Evolutionary conservation across 2,797 vertebrate species (phyloP).

Genomic region (Silurus aristotelis): DNA sequence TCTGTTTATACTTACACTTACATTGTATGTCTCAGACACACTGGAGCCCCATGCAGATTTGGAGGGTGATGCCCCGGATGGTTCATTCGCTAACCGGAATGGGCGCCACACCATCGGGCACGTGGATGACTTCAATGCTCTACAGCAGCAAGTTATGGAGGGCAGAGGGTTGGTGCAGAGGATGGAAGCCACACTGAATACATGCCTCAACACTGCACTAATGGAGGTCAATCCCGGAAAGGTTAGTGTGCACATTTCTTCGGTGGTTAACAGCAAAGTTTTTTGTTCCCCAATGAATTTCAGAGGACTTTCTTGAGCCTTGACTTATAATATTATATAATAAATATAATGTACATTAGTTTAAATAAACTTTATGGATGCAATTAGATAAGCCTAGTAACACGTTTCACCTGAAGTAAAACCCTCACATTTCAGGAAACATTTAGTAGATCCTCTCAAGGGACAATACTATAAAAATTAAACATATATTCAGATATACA

Average conservation of each 20-base stretch:
- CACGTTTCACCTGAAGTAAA: not conserved
- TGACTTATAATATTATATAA: not conserved
- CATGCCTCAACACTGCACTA: conserved; percentile 64
- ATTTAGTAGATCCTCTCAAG: no score
- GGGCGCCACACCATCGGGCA: conserved; percentile 81
- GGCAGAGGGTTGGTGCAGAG: conserved; percentile 78
- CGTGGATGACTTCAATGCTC: conserved; percentile 82
- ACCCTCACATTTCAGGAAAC: no score
- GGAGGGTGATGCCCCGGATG: conserved; percentile 72
- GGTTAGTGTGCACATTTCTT: conserved; percentile 66
- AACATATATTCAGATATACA: no score
- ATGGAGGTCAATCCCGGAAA: conserved; percentile 67
- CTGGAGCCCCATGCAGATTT: conserved; percentile 76
- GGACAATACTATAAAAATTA: no score
- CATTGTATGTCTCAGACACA: conserved; percentile 57
- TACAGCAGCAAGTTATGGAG: conserved; percentile 85
- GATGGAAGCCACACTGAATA: conserved; percentile 75
- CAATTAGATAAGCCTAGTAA: not conserved
- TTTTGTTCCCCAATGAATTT: not conserved
- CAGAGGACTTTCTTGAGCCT: not conserved
- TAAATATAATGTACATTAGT: not conserved
- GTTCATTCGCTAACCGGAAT: conserved; percentile 76
- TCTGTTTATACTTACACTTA: not conserved
- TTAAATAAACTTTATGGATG: not conserved
- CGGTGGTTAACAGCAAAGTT: not conserved